A percentile compares a stretch with the other conserved stretches of the same genome.
Evolutionary conservation across 2,888 invertebrate species (phyloP).

Genomic region (Cryptophagus acutangulus): DNA sequence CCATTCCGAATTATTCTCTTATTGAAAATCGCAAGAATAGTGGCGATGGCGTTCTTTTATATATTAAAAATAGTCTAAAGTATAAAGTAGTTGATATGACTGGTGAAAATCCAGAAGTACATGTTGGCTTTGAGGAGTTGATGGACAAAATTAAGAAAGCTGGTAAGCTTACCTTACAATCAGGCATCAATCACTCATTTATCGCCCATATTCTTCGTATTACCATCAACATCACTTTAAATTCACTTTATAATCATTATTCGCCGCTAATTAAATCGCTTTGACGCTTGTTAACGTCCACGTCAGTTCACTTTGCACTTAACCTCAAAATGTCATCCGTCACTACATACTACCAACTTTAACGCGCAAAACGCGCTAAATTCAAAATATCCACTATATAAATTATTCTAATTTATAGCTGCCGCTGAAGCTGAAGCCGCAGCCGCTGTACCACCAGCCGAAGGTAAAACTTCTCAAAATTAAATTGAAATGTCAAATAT

Average conservation of each 20-base stretch:
- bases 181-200: too few species aligned
- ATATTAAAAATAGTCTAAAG: slow-evolving; percentile 38
- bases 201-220: too few species aligned
- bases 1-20: slow-evolving; percentile 37
- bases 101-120: slow-evolving; percentile 28
- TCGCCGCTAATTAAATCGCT: too few species aligned
- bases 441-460: slow-evolving; percentile 12
- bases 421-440: slow-evolving; percentile 11
- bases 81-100: slow-evolving; percentile 38
- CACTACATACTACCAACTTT: too few species aligned
- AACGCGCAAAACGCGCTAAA: too few species aligned
- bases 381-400: background rate
- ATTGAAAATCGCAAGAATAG: slow-evolving; percentile 35
- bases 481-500: slow-evolving; percentile 11
- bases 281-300: too few species aligned
- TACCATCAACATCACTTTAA: too few species aligned
- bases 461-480: slow-evolving; percentile 18
- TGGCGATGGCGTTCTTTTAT: slow-evolving; percentile 36
- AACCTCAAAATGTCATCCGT: too few species aligned
- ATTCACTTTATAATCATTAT: too few species aligned
- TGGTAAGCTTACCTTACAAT: too few species aligned
- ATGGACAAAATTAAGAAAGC: slow-evolving; percentile 33
- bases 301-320: too few species aligned
- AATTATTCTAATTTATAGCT: background rate
- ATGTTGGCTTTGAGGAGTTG: slow-evolving; percentile 33